Base-by-base conservation (phyloP, 2,888 invertebrate genomes). In the Antheraea assamensis region DNA sequence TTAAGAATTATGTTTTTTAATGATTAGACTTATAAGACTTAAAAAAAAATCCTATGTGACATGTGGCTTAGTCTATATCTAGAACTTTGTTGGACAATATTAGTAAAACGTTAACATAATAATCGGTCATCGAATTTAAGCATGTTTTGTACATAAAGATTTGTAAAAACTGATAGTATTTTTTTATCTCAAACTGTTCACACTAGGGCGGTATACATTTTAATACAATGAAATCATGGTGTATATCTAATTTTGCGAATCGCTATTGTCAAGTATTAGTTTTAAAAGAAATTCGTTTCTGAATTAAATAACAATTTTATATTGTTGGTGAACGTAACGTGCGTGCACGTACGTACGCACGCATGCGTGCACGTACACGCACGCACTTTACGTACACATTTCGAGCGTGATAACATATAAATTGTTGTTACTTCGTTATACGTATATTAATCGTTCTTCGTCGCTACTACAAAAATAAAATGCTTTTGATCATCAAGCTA, bases 191-290 rank as follows among this genome's bases (percentile, higher is more conserved):
- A 61, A 10, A 17, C 24, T 61, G 24, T 61, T 61, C 61, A 4
- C 27, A 15, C 55, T n/a, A 8, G n/a, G n/a, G 55, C 55, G 55
- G 8, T 55, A 49, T 49, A 49, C 49, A 61, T 61, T 61, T 17
- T 10, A 64, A 61, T 24, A 15, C 7, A 61, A 61, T 3, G n/a
- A n/a, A 61, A 31, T 31, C 30, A 30, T 66, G 31, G 27, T 30
- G 17, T 66, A 66, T 30, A 66, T 66, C 19, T 66, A 19, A 66
- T 66, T 66, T 30, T 30, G 17, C 64, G 15, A 19, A 3, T 31
- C 64, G 17, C 30, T 66, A 30, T 31, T 66, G 66, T 31, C 66
- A 66, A 66, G 31, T 30, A 21, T 66, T n/a, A n/a, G 55, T 55
- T 55, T 55, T 55, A 55, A 30, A 66, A 31, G 66, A 66, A 66